Base-by-base conservation (phyloP, 2,797 vertebrate genomes). In the Crypturellus tataupa region DNA sequence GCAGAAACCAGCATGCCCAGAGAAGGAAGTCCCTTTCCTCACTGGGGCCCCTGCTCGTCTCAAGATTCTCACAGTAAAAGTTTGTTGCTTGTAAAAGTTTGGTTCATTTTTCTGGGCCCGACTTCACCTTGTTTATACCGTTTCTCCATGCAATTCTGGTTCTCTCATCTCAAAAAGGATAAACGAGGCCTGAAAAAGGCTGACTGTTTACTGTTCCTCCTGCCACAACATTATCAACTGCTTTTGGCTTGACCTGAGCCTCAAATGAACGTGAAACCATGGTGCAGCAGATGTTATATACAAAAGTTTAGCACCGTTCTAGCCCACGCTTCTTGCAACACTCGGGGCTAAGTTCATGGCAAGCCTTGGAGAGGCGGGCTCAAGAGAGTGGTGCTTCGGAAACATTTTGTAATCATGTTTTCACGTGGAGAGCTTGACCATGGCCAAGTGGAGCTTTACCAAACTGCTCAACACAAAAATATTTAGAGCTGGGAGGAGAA, bases 371-470 rank as follows among this genome's bases (percentile, higher is more conserved):
- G 85, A 55, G 58, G 15, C 8, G 0, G 59, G 47, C 39, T 84
- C 55, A 27, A 69, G 62, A 24, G 63, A 87, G 44, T 20, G 27
- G 80, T 88, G 93, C 62, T 73, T 93, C 4, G 77, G 91, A 95
- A 95, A 95, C 84, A 90, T 95, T 94, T 85, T 88, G 93, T 95
- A 91, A 96, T 71, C 47, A 11, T 42, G 63, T 88, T 91, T 88
- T 94, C 93, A 94, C 68, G 12, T 94, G 96, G 83, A 67, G 51
- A 77, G 16, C 47, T 77, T 4, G 1, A 51, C 35, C 80, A 71
- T 1, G 1, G 91, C 91, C 96, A 96, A 94, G 35, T 94, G 94
- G 87, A 95, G 51, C 67, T 70, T 59, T 77, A 94, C 87, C 95
- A 95, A 95, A 88, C 71, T 76, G 49, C 65, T 95, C 85, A 92